Evolutionary conservation across 2,113 vertebrate species (phyloP).

Genomic region (Salvator merianae): DNA sequence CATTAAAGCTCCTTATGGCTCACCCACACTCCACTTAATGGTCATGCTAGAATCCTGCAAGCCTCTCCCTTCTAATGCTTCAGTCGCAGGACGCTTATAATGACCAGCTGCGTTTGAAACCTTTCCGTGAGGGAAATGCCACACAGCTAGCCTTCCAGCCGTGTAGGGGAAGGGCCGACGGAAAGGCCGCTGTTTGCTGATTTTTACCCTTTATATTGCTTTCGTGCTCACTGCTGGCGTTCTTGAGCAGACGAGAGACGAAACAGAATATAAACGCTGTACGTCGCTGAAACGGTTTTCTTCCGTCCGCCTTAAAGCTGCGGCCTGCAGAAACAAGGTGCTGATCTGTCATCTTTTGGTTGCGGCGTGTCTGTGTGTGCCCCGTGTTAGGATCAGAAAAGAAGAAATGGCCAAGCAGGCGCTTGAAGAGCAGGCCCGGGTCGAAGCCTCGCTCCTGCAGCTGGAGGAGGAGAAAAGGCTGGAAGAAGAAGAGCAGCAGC

Average conservation of each 20-base stretch:
- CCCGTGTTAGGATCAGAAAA: conserved; percentile 70
- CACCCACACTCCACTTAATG: too few relatives aligned
- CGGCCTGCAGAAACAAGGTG: background rate
- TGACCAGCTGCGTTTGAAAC: background rate
- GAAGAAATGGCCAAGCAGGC: conserved; percentile 77
- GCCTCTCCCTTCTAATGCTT: too few relatives aligned
- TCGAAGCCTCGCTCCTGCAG: conserved; percentile 70
- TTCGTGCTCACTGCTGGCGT: background rate
- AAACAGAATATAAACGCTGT: background rate
- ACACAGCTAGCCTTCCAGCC: too few relatives aligned
- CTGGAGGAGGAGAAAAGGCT: conserved; percentile 74
- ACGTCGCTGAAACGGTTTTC: background rate
- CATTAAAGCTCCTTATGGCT: too few relatives aligned
- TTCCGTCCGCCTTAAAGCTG: too few relatives aligned
- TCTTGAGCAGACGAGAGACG: background rate
- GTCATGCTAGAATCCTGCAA: too few relatives aligned
- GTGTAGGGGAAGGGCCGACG: background rate
- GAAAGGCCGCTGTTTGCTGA: background rate
- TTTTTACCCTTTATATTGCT: background rate
- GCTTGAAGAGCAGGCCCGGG: conserved; percentile 68
- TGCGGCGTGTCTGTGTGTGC: background rate
- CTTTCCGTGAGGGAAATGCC: background rate
- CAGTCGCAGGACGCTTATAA: too few relatives aligned
- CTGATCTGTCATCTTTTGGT: conserved; percentile 6
- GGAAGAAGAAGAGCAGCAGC: conserved; percentile 74